Conservation (phyloP, 2,888 invertebrate genomes). For the Sympetrum striolatum region DNA sequence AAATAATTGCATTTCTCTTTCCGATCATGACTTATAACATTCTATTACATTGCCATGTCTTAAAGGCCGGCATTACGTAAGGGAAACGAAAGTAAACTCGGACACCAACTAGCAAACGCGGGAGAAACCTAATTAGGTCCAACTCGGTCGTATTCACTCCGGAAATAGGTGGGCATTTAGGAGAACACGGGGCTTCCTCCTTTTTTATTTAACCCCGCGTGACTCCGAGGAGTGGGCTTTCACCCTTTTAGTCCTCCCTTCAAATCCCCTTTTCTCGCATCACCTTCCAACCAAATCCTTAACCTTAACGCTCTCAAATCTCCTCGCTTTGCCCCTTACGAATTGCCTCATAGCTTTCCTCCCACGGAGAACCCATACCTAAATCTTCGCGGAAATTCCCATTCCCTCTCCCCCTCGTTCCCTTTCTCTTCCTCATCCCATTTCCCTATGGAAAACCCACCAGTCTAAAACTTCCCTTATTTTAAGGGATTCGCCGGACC, state of each 20-base stretch:
- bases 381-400: constrained; percentile 19
- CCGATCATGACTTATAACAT: too few species aligned
- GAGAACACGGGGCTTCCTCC: neutral
- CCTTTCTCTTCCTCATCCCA: neutral
- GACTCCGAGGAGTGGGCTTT: neutral
- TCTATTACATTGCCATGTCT: too few species aligned
- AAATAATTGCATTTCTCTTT: too few species aligned
- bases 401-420: neutral
- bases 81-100: neutral
- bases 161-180: constrained; percentile 20
- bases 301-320: constrained; percentile 29
- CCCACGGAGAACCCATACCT: neutral
- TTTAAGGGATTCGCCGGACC: neutral
- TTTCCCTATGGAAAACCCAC: neutral
- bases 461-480: constrained; percentile 1
- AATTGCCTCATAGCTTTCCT: neutral
- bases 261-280: constrained; percentile 14
- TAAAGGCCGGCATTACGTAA: too few species aligned
- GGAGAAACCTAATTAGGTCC: constrained; percentile 16
- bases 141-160: constrained; percentile 10
- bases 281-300: constrained; percentile 22
- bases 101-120: neutral
- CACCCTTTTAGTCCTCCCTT: neutral
- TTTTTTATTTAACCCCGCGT: neutral
- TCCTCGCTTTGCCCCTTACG: neutral